Evolutionary conservation across 2,113 vertebrate genomes (phyloP).

Genomic region (Pachyramphus minor): DNA sequence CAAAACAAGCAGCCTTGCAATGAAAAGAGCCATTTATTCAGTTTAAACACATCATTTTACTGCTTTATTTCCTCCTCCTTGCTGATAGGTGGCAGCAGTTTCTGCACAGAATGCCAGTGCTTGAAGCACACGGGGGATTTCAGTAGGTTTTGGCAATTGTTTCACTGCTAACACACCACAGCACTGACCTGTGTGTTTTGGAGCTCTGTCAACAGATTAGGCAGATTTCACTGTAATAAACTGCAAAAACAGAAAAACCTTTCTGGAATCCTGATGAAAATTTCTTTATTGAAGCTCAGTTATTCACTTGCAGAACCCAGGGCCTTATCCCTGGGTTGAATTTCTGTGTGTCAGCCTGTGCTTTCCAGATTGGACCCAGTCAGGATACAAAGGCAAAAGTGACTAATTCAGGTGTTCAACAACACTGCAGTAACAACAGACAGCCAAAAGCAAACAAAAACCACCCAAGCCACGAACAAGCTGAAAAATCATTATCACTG

Average conservation of each 20-base stretch:
- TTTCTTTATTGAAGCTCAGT: neutral
- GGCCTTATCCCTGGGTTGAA: neutral
- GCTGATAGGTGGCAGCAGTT: conserved; percentile 39
- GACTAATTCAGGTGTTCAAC: neutral
- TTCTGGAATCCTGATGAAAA: neutral
- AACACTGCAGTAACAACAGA: neutral
- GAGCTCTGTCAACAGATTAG: conserved; percentile 1
- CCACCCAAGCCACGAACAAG: rapidly evolving
- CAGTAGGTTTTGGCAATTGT: neutral
- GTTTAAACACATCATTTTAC: neutral
- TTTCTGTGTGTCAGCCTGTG: neutral
- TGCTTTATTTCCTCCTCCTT: neutral
- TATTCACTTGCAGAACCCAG: neutral
- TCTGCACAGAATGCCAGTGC: neutral
- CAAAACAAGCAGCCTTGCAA: neutral
- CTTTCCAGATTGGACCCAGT: neutral
- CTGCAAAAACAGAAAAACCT: neutral
- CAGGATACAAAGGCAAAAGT: neutral
- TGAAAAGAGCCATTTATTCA: neutral
- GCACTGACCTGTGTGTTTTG: neutral
- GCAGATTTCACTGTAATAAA: neutral
- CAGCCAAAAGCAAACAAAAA: neutral
- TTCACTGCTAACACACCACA: neutral
- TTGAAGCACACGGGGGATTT: neutral
- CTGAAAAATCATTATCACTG: neutral